phyloP scores from a whole-genome alignment of 2,888 invertebrate genomes.

The Coronaproctus castanopsis region DNA sequence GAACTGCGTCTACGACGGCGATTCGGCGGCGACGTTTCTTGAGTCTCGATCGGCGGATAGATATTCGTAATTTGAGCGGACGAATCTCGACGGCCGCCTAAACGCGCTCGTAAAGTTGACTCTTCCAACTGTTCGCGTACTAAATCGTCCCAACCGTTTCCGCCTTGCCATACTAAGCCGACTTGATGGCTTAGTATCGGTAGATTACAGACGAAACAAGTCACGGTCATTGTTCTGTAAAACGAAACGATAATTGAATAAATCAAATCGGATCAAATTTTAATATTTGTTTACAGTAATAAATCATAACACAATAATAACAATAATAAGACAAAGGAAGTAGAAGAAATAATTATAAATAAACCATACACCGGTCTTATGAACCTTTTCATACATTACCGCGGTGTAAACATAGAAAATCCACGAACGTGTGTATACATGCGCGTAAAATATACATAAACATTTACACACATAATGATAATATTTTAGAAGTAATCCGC shows the following conservation, averaged over 20 bases:
- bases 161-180: conserved; percentile 80
- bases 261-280: no score
- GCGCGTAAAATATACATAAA: no score
- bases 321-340: no score
- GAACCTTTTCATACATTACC: no score
- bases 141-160: conserved; percentile 85
- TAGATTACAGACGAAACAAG: conserved; percentile 90
- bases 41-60: conserved; percentile 54
- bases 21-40: conserved; percentile 44
- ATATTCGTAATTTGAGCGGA: conserved; percentile 73
- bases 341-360: no score
- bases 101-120: conserved; percentile 59
- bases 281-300: no score
- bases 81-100: conserved; percentile 69
- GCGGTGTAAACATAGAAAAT: no score
- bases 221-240: conserved; percentile 73
- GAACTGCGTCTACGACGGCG: conserved; percentile 57
- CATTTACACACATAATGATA: no score
- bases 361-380: no score
- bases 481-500: no score
- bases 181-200: conserved; percentile 88
- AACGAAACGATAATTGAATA: not conserved
- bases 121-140: conserved; percentile 71
- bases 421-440: no score
- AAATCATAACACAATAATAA: no score